These are phyloP conservation scores for Cartodere bifasciata DNA, from an alignment of 2,888 invertebrate species.

Conservation along the genomic window DNA sequence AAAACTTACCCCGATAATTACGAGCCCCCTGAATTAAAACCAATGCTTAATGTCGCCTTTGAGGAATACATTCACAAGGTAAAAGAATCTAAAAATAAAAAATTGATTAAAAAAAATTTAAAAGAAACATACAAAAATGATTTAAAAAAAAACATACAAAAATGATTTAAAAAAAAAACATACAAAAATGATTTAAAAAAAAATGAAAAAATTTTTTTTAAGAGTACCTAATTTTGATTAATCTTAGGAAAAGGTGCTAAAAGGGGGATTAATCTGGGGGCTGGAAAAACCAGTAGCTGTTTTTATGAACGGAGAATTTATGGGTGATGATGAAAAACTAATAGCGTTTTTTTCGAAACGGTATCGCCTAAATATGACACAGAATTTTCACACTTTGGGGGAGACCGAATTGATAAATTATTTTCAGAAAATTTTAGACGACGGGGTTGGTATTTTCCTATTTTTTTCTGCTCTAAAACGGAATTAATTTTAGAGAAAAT, in stretches of 20 bases:
- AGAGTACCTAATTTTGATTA: not conserved
- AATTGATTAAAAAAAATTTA: too few relatives aligned
- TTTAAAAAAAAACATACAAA: too few relatives aligned
- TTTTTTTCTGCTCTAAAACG: not conserved
- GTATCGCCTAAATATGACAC: slow-evolving; percentile 35
- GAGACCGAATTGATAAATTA: slow-evolving; percentile 34
- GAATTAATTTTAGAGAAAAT: slow-evolving; percentile 40
- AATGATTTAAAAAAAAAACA: too few relatives aligned
- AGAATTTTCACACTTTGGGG: slow-evolving; percentile 38
- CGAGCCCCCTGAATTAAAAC: slow-evolving; percentile 24
- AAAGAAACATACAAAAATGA: too few relatives aligned
- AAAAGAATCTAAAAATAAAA: too few relatives aligned
- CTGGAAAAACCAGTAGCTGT: slow-evolving; percentile 38
- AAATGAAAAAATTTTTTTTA: too few relatives aligned
- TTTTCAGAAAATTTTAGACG: slow-evolving; percentile 31
- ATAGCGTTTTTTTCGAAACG: slow-evolving; percentile 34
- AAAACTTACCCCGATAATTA: slow-evolving; percentile 25
- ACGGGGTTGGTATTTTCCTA: slow-evolving; percentile 18
- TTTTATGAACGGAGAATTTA: slow-evolving; percentile 36
- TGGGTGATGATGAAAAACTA: slow-evolving; percentile 43
- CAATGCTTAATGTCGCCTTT: slow-evolving; percentile 31
- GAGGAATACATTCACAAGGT: too few relatives aligned
- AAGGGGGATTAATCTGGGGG: slow-evolving; percentile 26
- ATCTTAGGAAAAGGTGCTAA: slow-evolving; percentile 3
- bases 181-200: too few relatives aligned